These are phyloP conservation scores for Trichonephila clavata DNA, from an alignment of 1,140 invertebrate genomes.

Conservation along the genomic window DNA sequence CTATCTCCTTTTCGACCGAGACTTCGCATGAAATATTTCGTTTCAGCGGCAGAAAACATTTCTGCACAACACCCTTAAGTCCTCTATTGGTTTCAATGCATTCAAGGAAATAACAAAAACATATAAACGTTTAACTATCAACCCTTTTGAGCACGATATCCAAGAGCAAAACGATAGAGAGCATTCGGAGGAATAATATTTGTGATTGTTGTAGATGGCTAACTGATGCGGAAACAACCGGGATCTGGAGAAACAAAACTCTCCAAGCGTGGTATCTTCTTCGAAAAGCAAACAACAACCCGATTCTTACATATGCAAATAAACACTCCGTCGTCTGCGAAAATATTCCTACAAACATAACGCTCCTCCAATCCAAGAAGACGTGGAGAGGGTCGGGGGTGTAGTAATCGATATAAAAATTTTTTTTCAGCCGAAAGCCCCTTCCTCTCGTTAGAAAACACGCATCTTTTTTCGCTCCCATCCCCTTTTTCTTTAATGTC, in stretches of 20 bases:
- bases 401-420: slow-evolving; percentile 38
- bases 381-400: background rate
- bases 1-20: no score
- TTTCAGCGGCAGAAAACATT: no score
- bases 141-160: background rate
- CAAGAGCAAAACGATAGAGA: background rate
- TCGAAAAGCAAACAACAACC: slow-evolving; percentile 2
- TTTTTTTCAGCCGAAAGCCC: background rate
- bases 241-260: slow-evolving; percentile 13
- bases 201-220: slow-evolving; percentile 1
- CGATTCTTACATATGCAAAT: slow-evolving; percentile 31
- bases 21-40: no score
- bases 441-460: slow-evolving; percentile 38
- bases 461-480: background rate
- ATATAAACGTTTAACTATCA: background rate
- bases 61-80: no score
- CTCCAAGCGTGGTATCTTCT: slow-evolving; percentile 26
- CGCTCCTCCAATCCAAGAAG: background rate
- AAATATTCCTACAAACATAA: slow-evolving; percentile 32
- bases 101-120: background rate
- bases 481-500: slow-evolving; percentile 34
- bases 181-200: background rate
- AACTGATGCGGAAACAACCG: slow-evolving; percentile 19
- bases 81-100: no score
- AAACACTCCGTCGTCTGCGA: slow-evolving; percentile 26